phyloP scores from a whole-genome alignment of 2,888 invertebrate genomes.

The Onthophagus sagittarius region DNA sequence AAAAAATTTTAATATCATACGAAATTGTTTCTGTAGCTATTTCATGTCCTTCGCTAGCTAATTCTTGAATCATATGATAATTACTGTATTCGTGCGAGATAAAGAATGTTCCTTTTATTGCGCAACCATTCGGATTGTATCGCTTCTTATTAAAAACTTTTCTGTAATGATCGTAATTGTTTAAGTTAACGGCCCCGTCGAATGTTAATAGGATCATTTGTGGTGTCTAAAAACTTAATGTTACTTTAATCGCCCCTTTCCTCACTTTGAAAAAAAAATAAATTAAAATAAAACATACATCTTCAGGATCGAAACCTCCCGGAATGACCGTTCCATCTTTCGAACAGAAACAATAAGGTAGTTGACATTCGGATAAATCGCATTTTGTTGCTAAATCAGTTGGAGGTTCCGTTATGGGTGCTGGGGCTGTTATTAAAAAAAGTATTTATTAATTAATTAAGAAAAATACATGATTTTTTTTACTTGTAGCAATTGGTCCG shows the following conservation, averaged over 20 bases:
- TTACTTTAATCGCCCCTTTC: conserved; percentile 7
- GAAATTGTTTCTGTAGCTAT: conserved; percentile 68
- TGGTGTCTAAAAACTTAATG: conserved; percentile 63
- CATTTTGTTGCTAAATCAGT: conserved; percentile 77
- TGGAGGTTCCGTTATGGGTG: conserved; percentile 78
- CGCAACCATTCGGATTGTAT: conserved; percentile 86
- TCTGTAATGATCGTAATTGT: conserved; percentile 84
- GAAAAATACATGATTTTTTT: not conserved
- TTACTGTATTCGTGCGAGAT: conserved; percentile 89
- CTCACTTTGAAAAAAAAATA: not conserved
- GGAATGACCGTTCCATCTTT: conserved; percentile 87
- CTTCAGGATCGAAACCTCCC: conserved; percentile 75
- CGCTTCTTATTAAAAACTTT: conserved; percentile 78
- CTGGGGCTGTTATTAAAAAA: conserved; percentile 58
- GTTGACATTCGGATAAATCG: conserved; percentile 66
- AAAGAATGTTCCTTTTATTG: conserved; percentile 89
- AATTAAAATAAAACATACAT: conserved; percentile 55
- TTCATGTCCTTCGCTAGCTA: conserved; percentile 88
- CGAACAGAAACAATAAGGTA: conserved; percentile 91
- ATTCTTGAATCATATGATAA: conserved; percentile 86
- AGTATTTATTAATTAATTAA: not conserved
- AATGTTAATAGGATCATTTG: conserved; percentile 92
- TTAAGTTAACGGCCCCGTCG: conserved; percentile 89
- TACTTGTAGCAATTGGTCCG: conserved; percentile 85
- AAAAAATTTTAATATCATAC: conserved; percentile 52